A percentile compares a stretch with the other conserved stretches of the same genome.
Evolutionary conservation across 2,888 invertebrate species (phyloP).

Genomic region (Diploptera punctata): DNA sequence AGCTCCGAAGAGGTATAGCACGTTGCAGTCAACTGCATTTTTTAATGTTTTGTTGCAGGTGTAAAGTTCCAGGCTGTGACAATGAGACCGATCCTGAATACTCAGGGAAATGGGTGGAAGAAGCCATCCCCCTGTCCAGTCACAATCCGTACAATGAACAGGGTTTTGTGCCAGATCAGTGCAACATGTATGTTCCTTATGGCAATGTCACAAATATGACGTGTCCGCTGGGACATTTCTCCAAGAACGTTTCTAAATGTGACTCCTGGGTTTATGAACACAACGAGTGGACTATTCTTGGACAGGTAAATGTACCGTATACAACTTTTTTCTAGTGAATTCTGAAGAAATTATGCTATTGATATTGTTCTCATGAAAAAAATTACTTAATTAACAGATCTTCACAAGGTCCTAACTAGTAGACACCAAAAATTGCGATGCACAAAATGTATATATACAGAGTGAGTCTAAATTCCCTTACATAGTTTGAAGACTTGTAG

Average conservation of each 20-base stretch:
- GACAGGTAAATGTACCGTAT: too few relatives aligned
- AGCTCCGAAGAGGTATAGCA: too few relatives aligned
- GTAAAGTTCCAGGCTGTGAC: constrained; percentile 64
- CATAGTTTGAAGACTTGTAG: too few relatives aligned
- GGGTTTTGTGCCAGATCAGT: constrained; percentile 50
- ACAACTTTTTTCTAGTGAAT: too few relatives aligned
- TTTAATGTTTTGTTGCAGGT: constrained; percentile 55
- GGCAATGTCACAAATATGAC: constrained; percentile 44
- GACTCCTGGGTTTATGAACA: constrained; percentile 60
- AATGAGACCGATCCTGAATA: constrained; percentile 51
- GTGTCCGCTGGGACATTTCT: constrained; percentile 56
- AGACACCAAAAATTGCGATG: too few relatives aligned
- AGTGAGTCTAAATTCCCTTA: too few relatives aligned
- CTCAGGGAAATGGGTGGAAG: constrained; percentile 56
- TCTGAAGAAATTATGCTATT: too few relatives aligned
- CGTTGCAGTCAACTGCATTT: too few relatives aligned
- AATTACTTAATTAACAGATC: too few relatives aligned
- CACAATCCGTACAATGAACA: constrained; percentile 38
- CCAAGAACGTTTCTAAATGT: constrained; percentile 54
- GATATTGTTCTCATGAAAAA: too few relatives aligned
- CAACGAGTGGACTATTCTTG: constrained; percentile 61
- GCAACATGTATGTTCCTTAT: constrained; percentile 49
- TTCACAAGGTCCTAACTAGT: too few relatives aligned
- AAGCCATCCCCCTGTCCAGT: constrained; percentile 57
- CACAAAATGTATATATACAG: too few relatives aligned